phyloP scores from a whole-genome alignment of 2,113 vertebrate genomes.

The Scalopus aquaticus region DNA sequence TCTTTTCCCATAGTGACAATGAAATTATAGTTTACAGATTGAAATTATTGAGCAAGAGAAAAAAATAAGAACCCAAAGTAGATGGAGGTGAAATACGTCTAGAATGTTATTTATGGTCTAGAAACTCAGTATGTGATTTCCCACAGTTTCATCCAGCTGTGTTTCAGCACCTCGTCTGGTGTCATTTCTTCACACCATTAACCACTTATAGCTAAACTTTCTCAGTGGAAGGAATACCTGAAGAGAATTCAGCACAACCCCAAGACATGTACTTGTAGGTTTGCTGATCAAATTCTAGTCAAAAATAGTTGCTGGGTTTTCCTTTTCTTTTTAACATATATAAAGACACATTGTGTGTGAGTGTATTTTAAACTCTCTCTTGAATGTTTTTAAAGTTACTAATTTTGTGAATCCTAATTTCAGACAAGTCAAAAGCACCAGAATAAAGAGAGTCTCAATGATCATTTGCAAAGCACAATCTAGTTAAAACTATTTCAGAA shows the following conservation, averaged over 20 bases:
- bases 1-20: not conserved
- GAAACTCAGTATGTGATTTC: not conserved
- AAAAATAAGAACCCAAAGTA: not conserved
- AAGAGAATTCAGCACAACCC: not conserved
- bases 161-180: not conserved
- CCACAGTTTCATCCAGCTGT: not conserved
- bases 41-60: not conserved
- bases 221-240: not conserved
- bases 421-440: not conserved
- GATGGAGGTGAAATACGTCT: not conserved
- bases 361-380: not conserved
- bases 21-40: not conserved
- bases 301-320: not conserved
- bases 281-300: not conserved
- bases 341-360: not conserved
- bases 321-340: not conserved
- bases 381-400: slow-evolving; percentile 14
- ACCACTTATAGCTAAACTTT: too few relatives aligned
- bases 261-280: not conserved
- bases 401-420: not conserved
- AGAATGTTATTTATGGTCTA: not conserved
- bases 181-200: not conserved
- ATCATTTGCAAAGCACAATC: slow-evolving; percentile 4
- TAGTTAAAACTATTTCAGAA: slow-evolving; percentile 56
- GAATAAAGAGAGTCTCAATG: not conserved